A percentile compares a stretch with the other conserved stretches of the same genome.
Evolutionary conservation across 1,140 invertebrate species (phyloP).

Genomic region (Temnothorax curvispinosus): DNA sequence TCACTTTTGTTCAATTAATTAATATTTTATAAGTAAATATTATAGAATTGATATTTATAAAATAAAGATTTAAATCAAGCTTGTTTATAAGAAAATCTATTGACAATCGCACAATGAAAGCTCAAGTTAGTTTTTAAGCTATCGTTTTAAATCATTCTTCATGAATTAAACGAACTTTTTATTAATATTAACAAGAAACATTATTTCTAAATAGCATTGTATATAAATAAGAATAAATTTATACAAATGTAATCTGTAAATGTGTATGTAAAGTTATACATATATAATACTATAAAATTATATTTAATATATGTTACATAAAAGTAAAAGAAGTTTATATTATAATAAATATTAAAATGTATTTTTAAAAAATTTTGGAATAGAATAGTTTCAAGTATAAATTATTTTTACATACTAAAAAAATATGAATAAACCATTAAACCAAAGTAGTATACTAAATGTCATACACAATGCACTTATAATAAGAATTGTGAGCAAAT

Average conservation of each 20-base stretch:
- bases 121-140: not conserved
- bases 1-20: not conserved
- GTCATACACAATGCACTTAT: not conserved
- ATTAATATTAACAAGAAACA: conserved; percentile 4
- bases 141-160: not conserved
- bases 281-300: not conserved
- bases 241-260: not conserved
- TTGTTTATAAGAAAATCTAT: not conserved
- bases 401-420: not conserved
- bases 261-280: not conserved
- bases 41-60: not conserved
- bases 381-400: too few relatives aligned
- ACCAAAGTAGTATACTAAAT: not conserved
- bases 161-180: not conserved
- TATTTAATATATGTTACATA: not conserved
- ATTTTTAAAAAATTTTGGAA: too few relatives aligned
- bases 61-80: not conserved
- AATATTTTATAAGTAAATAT: not conserved
- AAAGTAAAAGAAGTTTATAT: not conserved
- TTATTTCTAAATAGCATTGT: not conserved
- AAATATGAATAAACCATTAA: not conserved
- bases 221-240: not conserved
- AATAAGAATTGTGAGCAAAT: not conserved
- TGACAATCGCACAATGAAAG: not conserved
- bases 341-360: not conserved